Evolutionary conservation across 2,888 invertebrate species (phyloP).

Genomic region (Brachynemurus nebulosus): DNA sequence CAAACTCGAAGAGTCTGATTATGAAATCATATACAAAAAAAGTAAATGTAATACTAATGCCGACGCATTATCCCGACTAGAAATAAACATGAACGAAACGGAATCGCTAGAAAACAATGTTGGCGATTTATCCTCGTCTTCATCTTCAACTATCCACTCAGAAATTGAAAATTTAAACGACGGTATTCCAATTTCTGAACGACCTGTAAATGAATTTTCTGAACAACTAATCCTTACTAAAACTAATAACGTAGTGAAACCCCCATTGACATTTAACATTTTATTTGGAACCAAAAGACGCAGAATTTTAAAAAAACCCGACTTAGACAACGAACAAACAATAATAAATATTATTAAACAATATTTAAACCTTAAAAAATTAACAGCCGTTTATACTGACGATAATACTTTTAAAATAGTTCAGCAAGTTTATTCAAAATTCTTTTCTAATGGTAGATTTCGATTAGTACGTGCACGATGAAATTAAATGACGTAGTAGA

Average conservation of each 20-base stretch:
- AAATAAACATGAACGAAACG: constrained; percentile 6
- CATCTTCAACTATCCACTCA: background rate
- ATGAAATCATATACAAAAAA: constrained; percentile 21
- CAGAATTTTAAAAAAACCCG: background rate
- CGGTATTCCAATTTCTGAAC: background rate
- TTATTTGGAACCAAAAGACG: background rate
- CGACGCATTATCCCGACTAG: constrained; percentile 22
- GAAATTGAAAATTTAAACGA: background rate
- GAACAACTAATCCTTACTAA: background rate
- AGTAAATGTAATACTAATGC: constrained; percentile 23
- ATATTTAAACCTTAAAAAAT: background rate
- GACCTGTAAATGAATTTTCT: background rate
- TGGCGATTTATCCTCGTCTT: background rate
- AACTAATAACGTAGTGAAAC: background rate
- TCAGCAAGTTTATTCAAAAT: background rate
- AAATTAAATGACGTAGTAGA: constrained; percentile 10
- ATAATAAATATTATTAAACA: background rate
- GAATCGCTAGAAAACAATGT: too few relatives aligned
- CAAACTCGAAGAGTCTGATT: constrained; percentile 8
- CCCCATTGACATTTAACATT: background rate
- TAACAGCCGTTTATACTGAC: background rate
- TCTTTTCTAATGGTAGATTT: background rate
- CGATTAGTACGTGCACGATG: background rate
- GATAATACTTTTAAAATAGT: background rate
- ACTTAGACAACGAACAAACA: background rate